Evolutionary conservation across 2,113 vertebrate species (phyloP).

Genomic region (Pongo abelii): DNA sequence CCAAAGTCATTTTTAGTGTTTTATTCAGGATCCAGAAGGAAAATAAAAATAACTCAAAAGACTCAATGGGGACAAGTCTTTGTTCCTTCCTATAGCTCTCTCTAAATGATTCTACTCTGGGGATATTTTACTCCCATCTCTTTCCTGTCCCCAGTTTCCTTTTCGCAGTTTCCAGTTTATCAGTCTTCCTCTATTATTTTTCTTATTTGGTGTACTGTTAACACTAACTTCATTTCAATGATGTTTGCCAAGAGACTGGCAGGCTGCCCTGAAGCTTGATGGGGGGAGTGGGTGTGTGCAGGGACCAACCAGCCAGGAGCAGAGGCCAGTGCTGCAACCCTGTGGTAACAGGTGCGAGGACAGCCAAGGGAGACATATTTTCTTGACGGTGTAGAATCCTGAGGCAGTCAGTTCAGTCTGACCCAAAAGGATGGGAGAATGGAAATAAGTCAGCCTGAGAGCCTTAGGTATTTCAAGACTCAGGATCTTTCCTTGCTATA

Average conservation of each 20-base stretch:
- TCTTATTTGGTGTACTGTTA: not conserved
- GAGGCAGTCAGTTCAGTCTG: not conserved
- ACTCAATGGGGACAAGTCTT: not conserved
- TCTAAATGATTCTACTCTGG: not conserved
- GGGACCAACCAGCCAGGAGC: not conserved
- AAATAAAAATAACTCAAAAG: not conserved
- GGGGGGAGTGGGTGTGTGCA: not conserved
- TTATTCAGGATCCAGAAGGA: constrained; percentile 7
- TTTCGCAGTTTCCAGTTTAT: not conserved
- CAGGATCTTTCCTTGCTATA: not conserved
- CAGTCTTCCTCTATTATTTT: not conserved
- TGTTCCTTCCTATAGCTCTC: not conserved
- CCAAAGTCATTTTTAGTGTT: constrained; percentile 23
- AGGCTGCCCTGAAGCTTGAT: not conserved
- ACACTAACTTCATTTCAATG: not conserved
- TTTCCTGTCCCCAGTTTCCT: not conserved
- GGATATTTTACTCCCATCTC: not conserved
- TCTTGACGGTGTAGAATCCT: not conserved
- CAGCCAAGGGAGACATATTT: not conserved
- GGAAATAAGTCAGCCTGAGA: not conserved
- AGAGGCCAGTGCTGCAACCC: not conserved
- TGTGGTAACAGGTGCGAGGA: not conserved
- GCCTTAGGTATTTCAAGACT: not conserved
- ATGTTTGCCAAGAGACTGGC: constrained; percentile 2
- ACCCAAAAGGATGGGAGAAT: not conserved